Base-by-base conservation (phyloP, 2,888 invertebrate genomes). In the Cataglyphis albicans region DNA sequence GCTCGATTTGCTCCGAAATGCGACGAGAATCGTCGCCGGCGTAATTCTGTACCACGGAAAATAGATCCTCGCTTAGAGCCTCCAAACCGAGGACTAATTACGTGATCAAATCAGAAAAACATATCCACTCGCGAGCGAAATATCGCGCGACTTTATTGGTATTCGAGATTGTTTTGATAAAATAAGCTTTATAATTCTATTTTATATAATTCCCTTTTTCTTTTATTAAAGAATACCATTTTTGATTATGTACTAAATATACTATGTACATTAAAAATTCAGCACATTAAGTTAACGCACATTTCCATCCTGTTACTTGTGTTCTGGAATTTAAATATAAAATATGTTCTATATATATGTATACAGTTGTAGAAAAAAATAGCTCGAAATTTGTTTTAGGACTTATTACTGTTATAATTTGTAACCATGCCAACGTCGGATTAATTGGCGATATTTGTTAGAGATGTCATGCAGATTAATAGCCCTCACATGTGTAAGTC, bases 41-140 rank as follows among this genome's bases (percentile, higher is more conserved):
- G 86, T 86, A 88, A 88, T 64, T 44, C 74, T 86, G 81, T 55
- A 86, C 82, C 86, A 76, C 73, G 88, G 84, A 88, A 88, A 88
- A 87, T 86, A 87, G 85, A 87, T 80, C 81, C 82, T 55, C 78
- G 59, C 5, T 32, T 82, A 82, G 59, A 80, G 78, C 63, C 67
- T 78, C 74, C 84, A 76, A 67, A 78, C 9, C 65, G 78, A 81
- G 68, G 59, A 84, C 55, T 82, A 81, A 87, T 87, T 76, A 63
- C 65, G 73, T 76, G 76, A 87, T 84, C 70, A 80, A 67, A 68
- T 68, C 64, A 55, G 59, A 72, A 52, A 25, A 70, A 41, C 67
- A 41, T 10, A n/a, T 44, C 15, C n/a, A 29, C n/a, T 65, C 67
- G 67, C 35, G 67, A n/a, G 38, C 38, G 38, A 67, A 64, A 52